Conservation (phyloP, 2,113 vertebrate species). For the Martes martes region DNA sequence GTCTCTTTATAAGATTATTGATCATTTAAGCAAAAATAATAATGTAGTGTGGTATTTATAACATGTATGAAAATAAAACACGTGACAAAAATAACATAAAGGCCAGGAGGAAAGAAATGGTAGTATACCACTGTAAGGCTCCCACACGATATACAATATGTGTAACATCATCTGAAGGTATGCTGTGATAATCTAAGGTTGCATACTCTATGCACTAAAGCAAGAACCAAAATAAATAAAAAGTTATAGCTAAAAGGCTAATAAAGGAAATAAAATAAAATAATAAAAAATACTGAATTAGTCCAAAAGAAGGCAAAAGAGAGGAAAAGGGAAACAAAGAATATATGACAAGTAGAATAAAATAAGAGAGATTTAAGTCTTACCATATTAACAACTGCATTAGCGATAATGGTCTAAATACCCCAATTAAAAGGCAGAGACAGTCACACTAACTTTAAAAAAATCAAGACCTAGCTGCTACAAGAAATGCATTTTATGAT, state of each 20-base stretch:
- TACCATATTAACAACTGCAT: neutral
- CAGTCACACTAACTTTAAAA: neutral
- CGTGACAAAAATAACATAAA: neutral
- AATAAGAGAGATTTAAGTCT: neutral
- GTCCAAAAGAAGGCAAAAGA: neutral
- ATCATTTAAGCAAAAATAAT: neutral
- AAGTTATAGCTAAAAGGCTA: neutral
- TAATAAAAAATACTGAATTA: neutral
- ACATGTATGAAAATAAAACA: neutral
- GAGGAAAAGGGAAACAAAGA: neutral
- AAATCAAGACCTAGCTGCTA: neutral
- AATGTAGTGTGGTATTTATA: neutral
- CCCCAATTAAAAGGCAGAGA: neutral
- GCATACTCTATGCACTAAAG: neutral
- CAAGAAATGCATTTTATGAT: neutral
- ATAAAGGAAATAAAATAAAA: neutral
- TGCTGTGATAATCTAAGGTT: neutral
- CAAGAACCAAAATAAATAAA: neutral
- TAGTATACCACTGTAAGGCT: neutral
- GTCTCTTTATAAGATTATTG: neutral
- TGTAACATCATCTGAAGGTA: neutral
- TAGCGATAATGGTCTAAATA: neutral
- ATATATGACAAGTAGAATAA: neutral
- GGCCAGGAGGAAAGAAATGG: neutral
- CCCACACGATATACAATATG: neutral